phyloP scores from a whole-genome alignment of 2,888 invertebrate genomes.

The Drosophila mettleri region DNA sequence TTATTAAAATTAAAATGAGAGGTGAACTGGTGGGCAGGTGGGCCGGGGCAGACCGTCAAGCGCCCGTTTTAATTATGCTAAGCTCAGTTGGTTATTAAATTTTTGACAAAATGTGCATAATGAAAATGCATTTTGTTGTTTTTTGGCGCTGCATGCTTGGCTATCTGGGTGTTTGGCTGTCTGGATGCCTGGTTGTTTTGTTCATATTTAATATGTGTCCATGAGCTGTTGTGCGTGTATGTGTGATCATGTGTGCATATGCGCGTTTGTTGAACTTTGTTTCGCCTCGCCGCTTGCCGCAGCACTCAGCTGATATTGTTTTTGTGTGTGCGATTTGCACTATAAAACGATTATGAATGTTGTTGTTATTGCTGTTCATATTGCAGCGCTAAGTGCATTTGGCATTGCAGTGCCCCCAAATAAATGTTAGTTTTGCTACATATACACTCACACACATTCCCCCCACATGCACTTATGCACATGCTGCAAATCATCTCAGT shows the following conservation, averaged over 20 bases:
- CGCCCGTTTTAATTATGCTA: conserved; percentile 33
- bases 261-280: conserved; percentile 28
- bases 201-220: conserved; percentile 32
- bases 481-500: conserved; percentile 6
- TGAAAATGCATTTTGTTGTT: conserved; percentile 34
- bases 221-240: conserved; percentile 8
- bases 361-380: conserved; percentile 29
- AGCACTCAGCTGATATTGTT: conserved; percentile 37
- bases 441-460: not conserved
- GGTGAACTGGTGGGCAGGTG: not conserved
- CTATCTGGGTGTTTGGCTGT: not conserved
- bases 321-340: conserved; percentile 28
- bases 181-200: not conserved
- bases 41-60: not conserved
- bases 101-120: conserved; percentile 32
- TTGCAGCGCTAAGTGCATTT: conserved; percentile 39
- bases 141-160: conserved; percentile 3
- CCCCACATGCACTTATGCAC: not conserved
- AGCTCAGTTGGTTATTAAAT: conserved; percentile 28
- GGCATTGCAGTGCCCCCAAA: conserved; percentile 18
- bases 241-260: conserved; percentile 4
- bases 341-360: conserved; percentile 55
- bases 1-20: conserved; percentile 8
- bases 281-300: conserved; percentile 6
- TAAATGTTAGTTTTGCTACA: conserved; percentile 34